Evolutionary conservation across 2,888 invertebrate species (phyloP), one percentile per base, ranked within the genome.

Genomic region (Spisula solida): DNA sequence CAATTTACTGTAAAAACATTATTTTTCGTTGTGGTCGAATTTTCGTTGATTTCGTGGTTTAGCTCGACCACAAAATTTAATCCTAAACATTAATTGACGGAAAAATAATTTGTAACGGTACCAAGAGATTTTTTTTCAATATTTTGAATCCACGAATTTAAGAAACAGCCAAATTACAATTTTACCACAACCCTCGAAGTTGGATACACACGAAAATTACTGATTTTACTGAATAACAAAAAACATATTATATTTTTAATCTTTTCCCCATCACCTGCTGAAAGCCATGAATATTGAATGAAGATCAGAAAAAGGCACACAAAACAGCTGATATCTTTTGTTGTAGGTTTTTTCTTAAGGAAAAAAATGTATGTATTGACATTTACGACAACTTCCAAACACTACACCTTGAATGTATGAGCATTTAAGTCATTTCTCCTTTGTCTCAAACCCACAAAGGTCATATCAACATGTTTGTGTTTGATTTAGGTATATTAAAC

Each of bases 341-440:
- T 66, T 66, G 60, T 66, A 66, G 12, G 25, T 6, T 25, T 60
- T 66, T 66, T 66, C 5, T 66, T 25, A 20, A 25, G 10, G n/a
- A 60, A 75, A 34, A 75, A 34, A 34, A 34, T 75, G 34, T 34
- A 16, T 16, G 34, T 31, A 75, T 75, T 75, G 75, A 75, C 75
- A 75, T 75, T 75, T 75, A 75, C 25, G 34, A 75, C 31, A 12
- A 75, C 31, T 75, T 12, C 10, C 34, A 75, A 75, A 75, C 75
- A 60, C n/a, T 18, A 75, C 18, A 34, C 0, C 31, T 31, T 34
- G 5, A 18, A 31, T n/a, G 31, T 70, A 31, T 31, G 12, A 31
- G 31, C 70, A 66, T 10, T 20, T 56, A 25, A 66, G 60, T 25
- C 25, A 25, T 4, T 66, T 25, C 10, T 66, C 12, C 25, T 66